These are phyloP conservation scores for Callocephalon fimbriatum DNA, from an alignment of 2,113 vertebrate species.

Conservation along the genomic window DNA sequence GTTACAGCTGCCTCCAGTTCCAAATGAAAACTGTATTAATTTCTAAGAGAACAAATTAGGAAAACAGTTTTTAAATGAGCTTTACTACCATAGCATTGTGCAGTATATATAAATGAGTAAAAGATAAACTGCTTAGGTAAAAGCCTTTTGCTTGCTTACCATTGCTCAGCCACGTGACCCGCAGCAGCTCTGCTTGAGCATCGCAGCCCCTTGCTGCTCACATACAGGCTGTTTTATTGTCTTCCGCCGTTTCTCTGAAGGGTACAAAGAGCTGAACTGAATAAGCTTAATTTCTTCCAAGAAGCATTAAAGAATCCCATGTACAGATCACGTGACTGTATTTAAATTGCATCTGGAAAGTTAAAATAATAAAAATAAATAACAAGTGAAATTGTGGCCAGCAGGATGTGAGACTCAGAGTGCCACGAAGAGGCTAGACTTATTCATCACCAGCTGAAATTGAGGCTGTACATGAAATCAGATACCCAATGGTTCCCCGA, in stretches of 20 bases:
- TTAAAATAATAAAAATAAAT: not conserved
- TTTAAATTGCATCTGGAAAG: not conserved
- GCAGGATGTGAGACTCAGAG: not conserved
- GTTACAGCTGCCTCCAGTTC: not conserved
- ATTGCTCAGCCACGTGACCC: fast-evolving
- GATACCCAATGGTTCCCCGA: not conserved
- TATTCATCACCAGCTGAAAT: not conserved
- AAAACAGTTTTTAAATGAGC: not conserved
- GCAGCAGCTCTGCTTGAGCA: fast-evolving
- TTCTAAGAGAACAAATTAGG: not conserved
- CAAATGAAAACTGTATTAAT: not conserved
- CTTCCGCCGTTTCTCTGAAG: fast-evolving
- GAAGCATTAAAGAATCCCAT: not conserved
- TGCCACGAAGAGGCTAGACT: not conserved
- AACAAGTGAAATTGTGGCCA: not conserved
- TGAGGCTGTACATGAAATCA: not conserved
- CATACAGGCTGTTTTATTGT: fast-evolving
- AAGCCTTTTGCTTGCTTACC: not conserved
- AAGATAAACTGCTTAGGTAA: not conserved
- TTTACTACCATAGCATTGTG: not conserved
- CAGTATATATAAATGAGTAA: not conserved
- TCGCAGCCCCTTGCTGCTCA: not conserved
- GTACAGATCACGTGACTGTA: not conserved
- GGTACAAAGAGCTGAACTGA: not conserved
- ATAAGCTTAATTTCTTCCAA: not conserved